phyloP scores from a whole-genome alignment of 2,888 invertebrate species.

The Chrysina gloriosa region DNA sequence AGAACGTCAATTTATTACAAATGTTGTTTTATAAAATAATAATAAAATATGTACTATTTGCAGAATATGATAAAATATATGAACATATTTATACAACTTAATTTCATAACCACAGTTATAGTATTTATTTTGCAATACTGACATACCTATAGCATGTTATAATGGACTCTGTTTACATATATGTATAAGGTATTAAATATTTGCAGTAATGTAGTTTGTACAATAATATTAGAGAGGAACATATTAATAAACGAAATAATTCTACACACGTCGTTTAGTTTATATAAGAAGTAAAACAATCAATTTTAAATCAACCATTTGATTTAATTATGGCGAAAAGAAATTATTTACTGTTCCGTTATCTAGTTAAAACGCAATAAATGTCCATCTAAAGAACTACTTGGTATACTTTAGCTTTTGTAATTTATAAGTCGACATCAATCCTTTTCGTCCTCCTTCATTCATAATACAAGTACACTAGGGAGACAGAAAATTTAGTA shows the following conservation, averaged over 20 bases:
- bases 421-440: no score
- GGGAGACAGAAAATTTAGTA: no score
- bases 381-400: no score
- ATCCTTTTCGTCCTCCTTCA: no score
- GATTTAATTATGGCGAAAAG: no score
- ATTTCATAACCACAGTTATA: background rate
- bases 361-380: no score
- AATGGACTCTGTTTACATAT: background rate
- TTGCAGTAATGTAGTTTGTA: background rate
- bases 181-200: background rate
- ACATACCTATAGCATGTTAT: constrained; percentile 7
- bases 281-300: background rate
- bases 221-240: background rate
- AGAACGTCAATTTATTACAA: background rate
- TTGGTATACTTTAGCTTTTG: no score
- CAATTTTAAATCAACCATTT: no score
- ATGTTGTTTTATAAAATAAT: background rate
- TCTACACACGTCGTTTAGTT: background rate
- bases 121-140: background rate
- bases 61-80: constrained; percentile 1
- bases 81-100: background rate
- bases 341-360: no score
- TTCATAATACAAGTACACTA: no score
- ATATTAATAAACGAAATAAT: background rate
- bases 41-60: background rate